Conservation (phyloP, 2,797 vertebrate genomes). For the Selene dorsalis region DNA sequence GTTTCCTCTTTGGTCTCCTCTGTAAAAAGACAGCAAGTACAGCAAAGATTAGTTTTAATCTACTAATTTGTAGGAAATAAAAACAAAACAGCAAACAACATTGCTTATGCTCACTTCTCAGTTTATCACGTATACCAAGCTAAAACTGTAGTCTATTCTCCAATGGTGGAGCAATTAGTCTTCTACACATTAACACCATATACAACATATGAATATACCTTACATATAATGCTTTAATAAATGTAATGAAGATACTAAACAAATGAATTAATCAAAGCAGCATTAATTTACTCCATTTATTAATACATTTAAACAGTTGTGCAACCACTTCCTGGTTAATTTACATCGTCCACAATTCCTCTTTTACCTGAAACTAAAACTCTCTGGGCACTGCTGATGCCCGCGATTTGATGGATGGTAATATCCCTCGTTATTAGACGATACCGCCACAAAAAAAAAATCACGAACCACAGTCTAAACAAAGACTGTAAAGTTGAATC, state of each 20-base stretch:
- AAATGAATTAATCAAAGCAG: no score
- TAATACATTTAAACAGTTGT: no score
- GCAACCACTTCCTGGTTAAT: no score
- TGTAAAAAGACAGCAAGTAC: constrained; percentile 53
- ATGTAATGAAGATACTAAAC: not conserved
- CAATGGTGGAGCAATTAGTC: not conserved
- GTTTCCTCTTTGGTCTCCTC: constrained; percentile 81
- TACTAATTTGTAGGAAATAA: not conserved
- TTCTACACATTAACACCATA: no score
- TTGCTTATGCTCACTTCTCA: not conserved
- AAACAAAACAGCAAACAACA: not conserved
- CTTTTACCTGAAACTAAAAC: no score
- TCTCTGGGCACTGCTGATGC: no score
- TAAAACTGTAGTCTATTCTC: not conserved
- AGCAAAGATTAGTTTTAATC: not conserved
- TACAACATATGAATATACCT: not conserved
- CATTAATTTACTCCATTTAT: no score
- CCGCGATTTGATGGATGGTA: no score
- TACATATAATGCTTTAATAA: not conserved
- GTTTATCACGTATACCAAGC: not conserved
- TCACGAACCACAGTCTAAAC: not conserved
- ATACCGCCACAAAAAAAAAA: not conserved
- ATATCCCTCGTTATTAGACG: no score
- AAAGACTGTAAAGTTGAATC: not conserved
- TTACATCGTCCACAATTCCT: no score